Percentiles rank a stretch among this genome's conserved stretches.
phyloP scores from a whole-genome alignment of 2,888 invertebrate species.

The Drosophila peninsularis region DNA sequence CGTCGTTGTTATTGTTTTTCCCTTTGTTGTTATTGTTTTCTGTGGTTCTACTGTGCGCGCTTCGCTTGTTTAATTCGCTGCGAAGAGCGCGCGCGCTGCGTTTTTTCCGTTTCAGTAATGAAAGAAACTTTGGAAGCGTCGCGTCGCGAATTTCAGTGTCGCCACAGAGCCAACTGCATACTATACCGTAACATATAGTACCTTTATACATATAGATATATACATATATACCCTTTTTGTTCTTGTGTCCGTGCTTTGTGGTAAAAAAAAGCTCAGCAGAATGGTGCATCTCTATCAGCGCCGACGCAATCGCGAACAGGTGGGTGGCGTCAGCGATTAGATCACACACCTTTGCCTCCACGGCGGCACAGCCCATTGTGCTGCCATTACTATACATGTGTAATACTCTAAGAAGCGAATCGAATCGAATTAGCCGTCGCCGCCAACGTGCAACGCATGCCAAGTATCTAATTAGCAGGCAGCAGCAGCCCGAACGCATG shows the following conservation, averaged over 20 bases:
- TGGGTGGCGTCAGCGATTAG: slow-evolving; percentile 48
- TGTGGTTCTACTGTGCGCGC: slow-evolving; percentile 21
- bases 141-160: slow-evolving; percentile 53
- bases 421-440: slow-evolving; percentile 11
- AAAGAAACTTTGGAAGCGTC: slow-evolving; percentile 60
- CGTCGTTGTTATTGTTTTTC: slow-evolving; percentile 9
- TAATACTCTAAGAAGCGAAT: slow-evolving; percentile 11
- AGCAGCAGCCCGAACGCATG: slow-evolving; percentile 22
- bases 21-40: slow-evolving; percentile 10
- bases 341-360: slow-evolving; percentile 4
- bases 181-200: slow-evolving; percentile 8
- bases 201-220: background rate
- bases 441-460: slow-evolving; percentile 48
- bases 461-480: slow-evolving; percentile 52
- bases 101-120: slow-evolving; percentile 60
- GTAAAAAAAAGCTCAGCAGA: slow-evolving; percentile 5
- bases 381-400: slow-evolving; percentile 1
- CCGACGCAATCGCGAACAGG: slow-evolving; percentile 68
- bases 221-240: slow-evolving; percentile 6
- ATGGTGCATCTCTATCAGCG: slow-evolving; percentile 73
- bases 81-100: slow-evolving; percentile 31
- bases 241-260: slow-evolving; percentile 1
- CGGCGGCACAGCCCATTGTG: background rate
- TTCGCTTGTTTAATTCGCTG: slow-evolving; percentile 29
- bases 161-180: background rate